These are phyloP conservation scores for Anodontia alba DNA, from an alignment of 2,888 invertebrate species.

Conservation along the genomic window DNA sequence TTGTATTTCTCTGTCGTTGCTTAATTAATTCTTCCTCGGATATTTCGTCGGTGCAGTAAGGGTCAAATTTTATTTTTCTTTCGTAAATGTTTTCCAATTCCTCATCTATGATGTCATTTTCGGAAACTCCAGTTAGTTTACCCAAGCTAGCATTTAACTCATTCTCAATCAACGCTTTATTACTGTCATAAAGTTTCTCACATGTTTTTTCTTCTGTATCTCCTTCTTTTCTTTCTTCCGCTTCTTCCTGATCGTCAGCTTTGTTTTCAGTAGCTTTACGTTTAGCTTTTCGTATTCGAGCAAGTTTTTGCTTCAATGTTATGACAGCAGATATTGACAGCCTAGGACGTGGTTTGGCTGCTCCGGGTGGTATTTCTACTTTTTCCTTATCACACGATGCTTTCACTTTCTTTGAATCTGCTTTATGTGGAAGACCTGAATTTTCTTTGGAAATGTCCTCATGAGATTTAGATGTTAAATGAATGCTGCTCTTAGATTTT, in stretches of 20 bases:
- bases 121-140: slow-evolving; percentile 68
- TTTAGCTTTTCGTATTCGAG: slow-evolving; percentile 54
- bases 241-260: slow-evolving; percentile 20
- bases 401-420: neutral
- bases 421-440: neutral
- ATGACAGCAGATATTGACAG: slow-evolving; percentile 61
- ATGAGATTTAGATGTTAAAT: neutral
- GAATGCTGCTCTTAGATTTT: neutral
- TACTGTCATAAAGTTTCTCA: slow-evolving; percentile 22
- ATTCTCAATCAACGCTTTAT: slow-evolving; percentile 71
- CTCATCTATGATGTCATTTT: slow-evolving; percentile 71
- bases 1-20: slow-evolving; percentile 56
- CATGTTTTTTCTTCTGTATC: slow-evolving; percentile 26
- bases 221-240: neutral
- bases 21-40: slow-evolving; percentile 72
- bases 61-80: slow-evolving; percentile 71
- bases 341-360: slow-evolving; percentile 32
- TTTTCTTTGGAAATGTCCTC: neutral
- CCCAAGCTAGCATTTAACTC: slow-evolving; percentile 74
- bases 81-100: slow-evolving; percentile 68
- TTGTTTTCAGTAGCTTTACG: slow-evolving; percentile 29
- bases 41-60: slow-evolving; percentile 64
- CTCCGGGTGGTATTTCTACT: neutral
- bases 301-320: slow-evolving; percentile 51
- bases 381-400: neutral